phyloP scores from a whole-genome alignment of 2,113 vertebrate genomes.

The Albula glossodonta region DNA sequence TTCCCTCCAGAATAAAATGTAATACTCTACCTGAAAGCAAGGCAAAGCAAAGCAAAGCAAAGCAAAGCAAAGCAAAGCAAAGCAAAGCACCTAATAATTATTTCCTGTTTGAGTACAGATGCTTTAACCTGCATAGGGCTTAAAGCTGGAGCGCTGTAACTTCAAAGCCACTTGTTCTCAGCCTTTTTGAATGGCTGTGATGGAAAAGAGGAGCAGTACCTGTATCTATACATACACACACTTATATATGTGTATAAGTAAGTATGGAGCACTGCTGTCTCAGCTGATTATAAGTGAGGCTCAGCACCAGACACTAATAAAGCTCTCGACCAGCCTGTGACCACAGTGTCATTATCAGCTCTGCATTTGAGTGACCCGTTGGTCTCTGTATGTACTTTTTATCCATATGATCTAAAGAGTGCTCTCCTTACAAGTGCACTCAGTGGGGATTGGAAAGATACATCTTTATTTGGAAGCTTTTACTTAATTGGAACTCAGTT shows the following conservation, averaged over 20 bases:
- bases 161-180: too few species aligned
- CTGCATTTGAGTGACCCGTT: not conserved
- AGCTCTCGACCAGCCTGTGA: not conserved
- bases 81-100: not conserved
- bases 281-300: not conserved
- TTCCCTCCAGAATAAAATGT: not conserved
- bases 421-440: not conserved
- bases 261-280: too few species aligned
- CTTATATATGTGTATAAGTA: too few species aligned
- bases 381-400: not conserved
- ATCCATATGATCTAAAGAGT: not conserved
- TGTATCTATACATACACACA: too few species aligned
- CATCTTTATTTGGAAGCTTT: not conserved
- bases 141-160: too few species aligned
- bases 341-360: not conserved
- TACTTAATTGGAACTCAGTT: constrained; percentile 12
- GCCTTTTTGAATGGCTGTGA: too few species aligned
- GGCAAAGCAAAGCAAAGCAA: too few species aligned
- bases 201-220: too few species aligned
- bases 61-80: not conserved
- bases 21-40: not conserved
- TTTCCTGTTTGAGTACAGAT: too few species aligned
- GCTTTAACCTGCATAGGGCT: too few species aligned
- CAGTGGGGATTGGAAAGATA: not conserved
- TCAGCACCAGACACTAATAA: not conserved